Evolutionary conservation across 2,113 vertebrate genomes (phyloP).

Genomic region (Pogonocichla stellata): DNA sequence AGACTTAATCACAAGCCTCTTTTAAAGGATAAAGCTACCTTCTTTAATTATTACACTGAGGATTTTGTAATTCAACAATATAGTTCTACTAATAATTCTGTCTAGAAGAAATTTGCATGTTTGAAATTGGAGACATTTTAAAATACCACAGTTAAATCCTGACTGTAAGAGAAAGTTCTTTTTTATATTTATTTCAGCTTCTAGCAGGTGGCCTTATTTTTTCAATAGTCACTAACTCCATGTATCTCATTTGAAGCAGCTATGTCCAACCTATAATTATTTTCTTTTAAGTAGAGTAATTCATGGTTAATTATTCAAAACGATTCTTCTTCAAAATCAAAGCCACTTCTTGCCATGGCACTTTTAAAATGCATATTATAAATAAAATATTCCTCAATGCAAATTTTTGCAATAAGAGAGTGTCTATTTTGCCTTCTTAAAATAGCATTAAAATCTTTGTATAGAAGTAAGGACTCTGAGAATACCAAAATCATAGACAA

Average conservation of each 20-base stretch:
- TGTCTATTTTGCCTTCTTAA: slow-evolving; percentile 44
- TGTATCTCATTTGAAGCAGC: slow-evolving; percentile 63
- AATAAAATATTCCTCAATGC: slow-evolving; percentile 73
- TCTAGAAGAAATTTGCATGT: slow-evolving; percentile 69
- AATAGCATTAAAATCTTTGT: slow-evolving; percentile 50
- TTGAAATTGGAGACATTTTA: slow-evolving; percentile 68
- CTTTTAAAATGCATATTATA: slow-evolving; percentile 59
- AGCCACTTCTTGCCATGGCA: slow-evolving; percentile 75
- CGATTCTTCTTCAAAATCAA: slow-evolving; percentile 74
- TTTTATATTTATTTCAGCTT: slow-evolving; percentile 70
- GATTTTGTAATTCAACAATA: slow-evolving; percentile 63
- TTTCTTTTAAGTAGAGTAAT: slow-evolving; percentile 85
- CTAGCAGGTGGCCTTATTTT: slow-evolving; percentile 72
- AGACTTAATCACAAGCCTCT: slow-evolving; percentile 38
- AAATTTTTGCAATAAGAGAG: slow-evolving; percentile 58
- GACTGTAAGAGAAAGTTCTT: slow-evolving; percentile 62
- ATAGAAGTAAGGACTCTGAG: background rate
- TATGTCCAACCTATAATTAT: slow-evolving; percentile 85
- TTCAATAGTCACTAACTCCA: slow-evolving; percentile 67
- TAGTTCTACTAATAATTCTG: slow-evolving; percentile 65
- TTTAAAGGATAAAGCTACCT: slow-evolving; percentile 50
- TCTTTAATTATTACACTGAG: slow-evolving; percentile 65
- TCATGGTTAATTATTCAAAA: slow-evolving; percentile 86
- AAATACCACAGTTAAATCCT: slow-evolving; percentile 60
- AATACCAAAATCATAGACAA: background rate